Evolutionary conservation across 2,113 vertebrate species (phyloP).

Genomic region (Octodon degus): DNA sequence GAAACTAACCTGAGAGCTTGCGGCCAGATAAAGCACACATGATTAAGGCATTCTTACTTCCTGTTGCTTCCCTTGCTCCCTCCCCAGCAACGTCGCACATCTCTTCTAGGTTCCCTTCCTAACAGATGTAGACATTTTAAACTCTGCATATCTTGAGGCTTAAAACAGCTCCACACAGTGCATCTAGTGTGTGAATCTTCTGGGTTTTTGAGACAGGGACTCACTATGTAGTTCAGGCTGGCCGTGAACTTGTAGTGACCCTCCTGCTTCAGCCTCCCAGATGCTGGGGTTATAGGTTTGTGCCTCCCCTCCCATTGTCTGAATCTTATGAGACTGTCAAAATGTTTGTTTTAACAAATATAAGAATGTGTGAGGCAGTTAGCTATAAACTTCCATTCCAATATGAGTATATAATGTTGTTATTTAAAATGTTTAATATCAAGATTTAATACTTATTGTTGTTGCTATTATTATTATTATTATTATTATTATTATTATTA

Average conservation of each 20-base stretch:
- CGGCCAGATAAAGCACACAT: background rate
- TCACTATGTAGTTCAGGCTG: background rate
- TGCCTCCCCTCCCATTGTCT: background rate
- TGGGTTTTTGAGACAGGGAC: background rate
- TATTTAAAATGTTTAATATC: background rate
- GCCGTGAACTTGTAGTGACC: background rate
- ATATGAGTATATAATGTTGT: background rate
- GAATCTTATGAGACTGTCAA: background rate
- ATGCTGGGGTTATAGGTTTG: background rate
- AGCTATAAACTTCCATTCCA: background rate
- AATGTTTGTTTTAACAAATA: background rate
- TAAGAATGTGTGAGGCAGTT: background rate
- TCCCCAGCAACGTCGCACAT: background rate
- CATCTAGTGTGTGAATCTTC: background rate
- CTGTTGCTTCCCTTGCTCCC: background rate
- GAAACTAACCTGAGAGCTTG: background rate
- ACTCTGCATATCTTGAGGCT: background rate
- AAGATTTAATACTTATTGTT: background rate
- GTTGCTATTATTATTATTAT: background rate
- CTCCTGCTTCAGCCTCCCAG: background rate
- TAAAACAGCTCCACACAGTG: background rate
- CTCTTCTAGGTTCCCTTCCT: background rate
- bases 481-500: background rate
- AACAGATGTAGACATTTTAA: background rate
- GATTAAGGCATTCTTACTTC: background rate